Base-by-base conservation (phyloP, 2,113 vertebrate species). In the Polypterus bichir region DNA sequence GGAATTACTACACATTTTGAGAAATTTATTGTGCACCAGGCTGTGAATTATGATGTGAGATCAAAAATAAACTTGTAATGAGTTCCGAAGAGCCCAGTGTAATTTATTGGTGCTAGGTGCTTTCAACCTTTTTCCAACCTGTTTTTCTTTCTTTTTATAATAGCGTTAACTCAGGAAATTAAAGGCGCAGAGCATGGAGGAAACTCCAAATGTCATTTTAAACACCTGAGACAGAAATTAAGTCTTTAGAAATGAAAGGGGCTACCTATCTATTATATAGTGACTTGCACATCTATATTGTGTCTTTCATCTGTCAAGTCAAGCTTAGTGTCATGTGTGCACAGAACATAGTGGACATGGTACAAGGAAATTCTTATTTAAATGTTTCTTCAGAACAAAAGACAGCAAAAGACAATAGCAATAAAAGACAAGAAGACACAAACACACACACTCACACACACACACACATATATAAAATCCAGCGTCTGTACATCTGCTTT, bases 1-100 rank as follows among this genome's bases (percentile, higher is more conserved):
- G 86, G 92, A 97, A 95, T 98, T 94, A 97, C 92, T 89, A 86
- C 86, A 89, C 88, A 92, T 97, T 98, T 96, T 91, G 87, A 90
- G 89, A 86, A 94, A 94, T 89, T 89, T 89, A 94, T 92, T 84
- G 87, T 82, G 83, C 85, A 83, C 83, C 79, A 75, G 87, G 84
- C 83, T 91, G 86, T 92, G 92, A 97, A 95, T 96, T 92, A 93
- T 93, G 91, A 95, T 91, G 80, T 76, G 78, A 86, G 89, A 93
- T 92, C 89, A 93, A 89, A 87, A 93, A 87, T 89, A 87, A 93
- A 94, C 90, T 83, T 73, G 74, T 85, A 83, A 86, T 83, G 81
- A 84, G 82, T 86, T 82, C 76, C 74, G 81, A 89, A 83, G 83
- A 84, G 75, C 82, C 79, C 76, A 73, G 88, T 85, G 88, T 90